These are phyloP conservation scores for Stichodactyla helianthus DNA, from an alignment of 64 coral and sea anemone genomes.

Conservation along the genomic window DNA sequence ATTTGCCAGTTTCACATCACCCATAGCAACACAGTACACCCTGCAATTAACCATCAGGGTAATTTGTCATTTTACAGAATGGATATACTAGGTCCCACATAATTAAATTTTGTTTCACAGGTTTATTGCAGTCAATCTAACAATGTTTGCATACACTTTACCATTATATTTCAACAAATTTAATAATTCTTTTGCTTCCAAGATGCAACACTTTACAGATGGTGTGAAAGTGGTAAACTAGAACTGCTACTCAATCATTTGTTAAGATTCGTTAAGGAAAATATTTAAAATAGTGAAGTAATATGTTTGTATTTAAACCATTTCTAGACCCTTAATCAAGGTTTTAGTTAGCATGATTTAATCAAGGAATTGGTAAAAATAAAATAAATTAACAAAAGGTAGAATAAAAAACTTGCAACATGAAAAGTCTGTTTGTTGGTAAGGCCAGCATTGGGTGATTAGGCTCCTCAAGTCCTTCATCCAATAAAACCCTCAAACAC, in stretches of 20 bases:
- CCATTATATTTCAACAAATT: not conserved
- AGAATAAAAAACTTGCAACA: not conserved
- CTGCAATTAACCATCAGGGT: too few species aligned
- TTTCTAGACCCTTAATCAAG: not conserved
- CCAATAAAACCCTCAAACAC: too few species aligned
- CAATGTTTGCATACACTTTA: not conserved
- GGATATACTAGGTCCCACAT: too few species aligned
- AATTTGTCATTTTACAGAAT: too few species aligned
- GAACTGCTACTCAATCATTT: not conserved
- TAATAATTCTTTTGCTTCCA: not conserved
- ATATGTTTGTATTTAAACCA: not conserved
- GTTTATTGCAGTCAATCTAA: too few species aligned
- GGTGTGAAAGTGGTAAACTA: not conserved
- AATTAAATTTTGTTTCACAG: too few species aligned
- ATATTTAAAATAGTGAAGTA: not conserved
- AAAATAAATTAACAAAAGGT: not conserved
- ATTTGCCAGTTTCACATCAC: not conserved
- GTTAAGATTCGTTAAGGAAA: too few species aligned
- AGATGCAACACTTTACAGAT: not conserved
- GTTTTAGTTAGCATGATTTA: not conserved
- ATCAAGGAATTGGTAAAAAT: not conserved
- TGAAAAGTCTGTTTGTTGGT: not conserved
- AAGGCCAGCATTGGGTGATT: too few species aligned
- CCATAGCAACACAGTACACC: not conserved
- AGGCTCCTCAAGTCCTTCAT: too few species aligned